phyloP scores from a whole-genome alignment of 2,797 vertebrate species.

The Poecilia gillii region DNA sequence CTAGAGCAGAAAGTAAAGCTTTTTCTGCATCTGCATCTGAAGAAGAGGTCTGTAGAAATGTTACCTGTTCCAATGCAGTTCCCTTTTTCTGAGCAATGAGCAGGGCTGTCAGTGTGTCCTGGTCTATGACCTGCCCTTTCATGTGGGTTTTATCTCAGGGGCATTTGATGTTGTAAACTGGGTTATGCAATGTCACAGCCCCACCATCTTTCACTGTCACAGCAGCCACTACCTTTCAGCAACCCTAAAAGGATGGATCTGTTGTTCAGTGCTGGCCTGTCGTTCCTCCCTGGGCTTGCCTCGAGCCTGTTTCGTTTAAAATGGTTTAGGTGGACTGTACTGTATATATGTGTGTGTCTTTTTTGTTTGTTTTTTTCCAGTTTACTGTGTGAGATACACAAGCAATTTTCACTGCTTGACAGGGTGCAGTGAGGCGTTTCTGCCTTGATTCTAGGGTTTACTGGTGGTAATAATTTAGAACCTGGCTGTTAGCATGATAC shows the following conservation, averaged over 20 bases:
- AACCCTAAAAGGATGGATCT: slow-evolving; percentile 12
- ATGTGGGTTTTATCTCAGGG: slow-evolving; percentile 24
- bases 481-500: slow-evolving; percentile 4
- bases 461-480: slow-evolving; percentile 19
- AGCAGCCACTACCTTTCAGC: slow-evolving; percentile 14
- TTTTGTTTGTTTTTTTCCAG: neutral
- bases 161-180: slow-evolving; percentile 28
- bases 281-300: slow-evolving; percentile 31
- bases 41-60: neutral
- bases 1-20: neutral
- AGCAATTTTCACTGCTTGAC: slow-evolving; percentile 31
- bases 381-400: slow-evolving; percentile 21
- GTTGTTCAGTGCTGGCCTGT: slow-evolving; percentile 28
- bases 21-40: neutral
- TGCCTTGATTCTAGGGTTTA: slow-evolving; percentile 31
- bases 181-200: slow-evolving; percentile 28
- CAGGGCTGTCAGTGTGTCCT: slow-evolving; percentile 12
- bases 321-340: slow-evolving; percentile 4
- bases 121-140: slow-evolving; percentile 18
- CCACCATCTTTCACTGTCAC: slow-evolving; percentile 37
- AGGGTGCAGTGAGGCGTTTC: slow-evolving; percentile 21
- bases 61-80: slow-evolving; percentile 13
- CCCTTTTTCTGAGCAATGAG: slow-evolving; percentile 4
- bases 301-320: slow-evolving; percentile 24
- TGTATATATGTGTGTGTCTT: slow-evolving; percentile 4